These are phyloP conservation scores for Hydrophis major DNA, from an alignment of 2,797 vertebrate genomes.

Conservation along the genomic window DNA sequence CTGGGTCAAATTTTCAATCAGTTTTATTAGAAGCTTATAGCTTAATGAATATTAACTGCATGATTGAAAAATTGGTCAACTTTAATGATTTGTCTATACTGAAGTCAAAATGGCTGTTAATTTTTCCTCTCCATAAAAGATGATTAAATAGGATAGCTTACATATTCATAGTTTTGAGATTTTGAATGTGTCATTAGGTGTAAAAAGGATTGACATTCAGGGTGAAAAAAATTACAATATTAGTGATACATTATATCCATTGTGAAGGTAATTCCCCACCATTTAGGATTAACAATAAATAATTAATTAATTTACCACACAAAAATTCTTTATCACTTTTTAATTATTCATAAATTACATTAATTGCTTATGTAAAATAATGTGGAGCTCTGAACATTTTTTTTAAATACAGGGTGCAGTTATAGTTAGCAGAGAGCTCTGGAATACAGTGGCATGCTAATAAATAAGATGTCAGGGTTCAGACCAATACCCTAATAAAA, in stretches of 20 bases:
- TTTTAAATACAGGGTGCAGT: not conserved
- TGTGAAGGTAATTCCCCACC: slow-evolving; percentile 35
- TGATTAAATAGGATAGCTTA: slow-evolving; percentile 43
- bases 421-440: not conserved
- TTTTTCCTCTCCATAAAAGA: slow-evolving; percentile 42
- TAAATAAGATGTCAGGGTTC: not conserved
- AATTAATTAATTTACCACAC: slow-evolving; percentile 7
- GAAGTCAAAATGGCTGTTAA: slow-evolving; percentile 48
- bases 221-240: not conserved
- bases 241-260: slow-evolving; percentile 39
- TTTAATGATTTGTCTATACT: slow-evolving; percentile 40
- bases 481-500: too few relatives aligned
- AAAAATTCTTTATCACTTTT: not conserved
- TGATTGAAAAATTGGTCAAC: slow-evolving; percentile 42
- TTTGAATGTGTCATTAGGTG: slow-evolving; percentile 43
- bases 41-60: slow-evolving; percentile 55
- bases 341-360: not conserved
- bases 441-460: not conserved
- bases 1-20: slow-evolving; percentile 59
- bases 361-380: not conserved
- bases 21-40: slow-evolving; percentile 45
- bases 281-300: slow-evolving; percentile 29
- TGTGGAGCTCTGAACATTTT: not conserved
- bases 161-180: slow-evolving; percentile 35
- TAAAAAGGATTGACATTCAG: slow-evolving; percentile 14